Evolutionary conservation across 2,888 invertebrate species (phyloP), one percentile per base, ranked within the genome.

Genomic region (Oscheius sp.): DNA sequence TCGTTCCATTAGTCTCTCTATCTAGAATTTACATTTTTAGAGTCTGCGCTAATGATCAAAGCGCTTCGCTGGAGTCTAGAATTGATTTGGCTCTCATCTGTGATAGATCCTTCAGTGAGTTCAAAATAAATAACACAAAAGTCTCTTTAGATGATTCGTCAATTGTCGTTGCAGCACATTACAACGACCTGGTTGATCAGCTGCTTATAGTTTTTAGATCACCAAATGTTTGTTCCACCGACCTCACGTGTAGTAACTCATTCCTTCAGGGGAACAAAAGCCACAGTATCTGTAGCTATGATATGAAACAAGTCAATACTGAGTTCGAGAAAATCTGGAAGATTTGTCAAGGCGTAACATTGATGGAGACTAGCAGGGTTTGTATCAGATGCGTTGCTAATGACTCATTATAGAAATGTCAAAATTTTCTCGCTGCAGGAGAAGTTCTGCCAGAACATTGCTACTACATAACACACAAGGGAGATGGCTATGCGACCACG

Each of bases 291-390:
- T 70, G 70, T 37, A 34, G 25, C 2, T 77, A 71, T 64, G 72
- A 75, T 33, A 31, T 77, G 27, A 46, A 69, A 0, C 37, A 48
- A 15, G 55, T 77, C 17, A 65, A 73, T 8, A 69, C 70, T 37
- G 39, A 70, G 8, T 67, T 77, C 29, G 68, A 31, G 8, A 57
- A 42, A n/a, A 52, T 65, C 3, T 77, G 77, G 77, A 57, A 67
- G 2, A 55, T 50, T 4, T 77, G 77, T 27, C 77, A 77, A 57
- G 57, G 72, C 20, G 50, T 58, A 10, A 42, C 58, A 1, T 65
- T 70, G 33, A 50, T 53, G 1, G 71, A 74, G 0, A 68, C 29
- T 12, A 39, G n/a, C 20, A 27, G 55, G 12, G 66, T 55, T 39
- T 27, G 55, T n/a, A n/a, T n/a, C n/a, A n/a, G n/a, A n/a, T n/a